Percentiles rank a stretch among this genome's conserved stretches.
phyloP scores from a whole-genome alignment of 2,888 invertebrate genomes.

The Pristionchus mayeri region DNA sequence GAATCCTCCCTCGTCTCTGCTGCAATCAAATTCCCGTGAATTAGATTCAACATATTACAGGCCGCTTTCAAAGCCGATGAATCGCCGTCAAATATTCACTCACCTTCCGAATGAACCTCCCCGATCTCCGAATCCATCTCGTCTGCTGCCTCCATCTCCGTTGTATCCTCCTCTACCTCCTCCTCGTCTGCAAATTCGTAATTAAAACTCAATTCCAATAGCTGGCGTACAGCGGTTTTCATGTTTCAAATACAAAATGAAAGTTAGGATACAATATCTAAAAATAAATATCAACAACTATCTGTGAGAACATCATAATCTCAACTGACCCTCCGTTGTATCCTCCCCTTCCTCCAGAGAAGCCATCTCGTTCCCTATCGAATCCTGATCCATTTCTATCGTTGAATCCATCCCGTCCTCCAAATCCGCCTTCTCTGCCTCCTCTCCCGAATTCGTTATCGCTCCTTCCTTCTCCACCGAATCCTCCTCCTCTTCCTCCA shows the following conservation, averaged over 20 bases:
- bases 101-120: neutral
- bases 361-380: too few relatives aligned
- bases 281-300: too few relatives aligned
- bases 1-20: neutral
- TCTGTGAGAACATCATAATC: too few relatives aligned
- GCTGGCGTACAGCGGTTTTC: too few relatives aligned
- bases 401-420: neutral
- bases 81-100: neutral
- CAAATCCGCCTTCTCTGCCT: neutral
- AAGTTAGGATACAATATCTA: too few relatives aligned
- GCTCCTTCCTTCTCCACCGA: neutral
- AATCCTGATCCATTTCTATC: too few relatives aligned
- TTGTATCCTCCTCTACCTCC: neutral
- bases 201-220: too few relatives aligned
- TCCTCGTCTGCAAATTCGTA: too few relatives aligned
- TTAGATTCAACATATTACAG: neutral
- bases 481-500: constrained; percentile 41
- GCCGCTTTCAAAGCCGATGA: neutral
- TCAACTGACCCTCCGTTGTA: too few relatives aligned
- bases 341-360: too few relatives aligned
- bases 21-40: neutral
- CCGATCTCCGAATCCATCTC: neutral
- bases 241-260: too few relatives aligned
- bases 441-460: neutral
- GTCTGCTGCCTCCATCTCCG: constrained; percentile 21